A percentile compares a stretch with the other conserved stretches of the same genome.
These are phyloP conservation scores for Amphiprion clarkii DNA, from an alignment of 2,797 vertebrate genomes.

Conservation along the genomic window DNA sequence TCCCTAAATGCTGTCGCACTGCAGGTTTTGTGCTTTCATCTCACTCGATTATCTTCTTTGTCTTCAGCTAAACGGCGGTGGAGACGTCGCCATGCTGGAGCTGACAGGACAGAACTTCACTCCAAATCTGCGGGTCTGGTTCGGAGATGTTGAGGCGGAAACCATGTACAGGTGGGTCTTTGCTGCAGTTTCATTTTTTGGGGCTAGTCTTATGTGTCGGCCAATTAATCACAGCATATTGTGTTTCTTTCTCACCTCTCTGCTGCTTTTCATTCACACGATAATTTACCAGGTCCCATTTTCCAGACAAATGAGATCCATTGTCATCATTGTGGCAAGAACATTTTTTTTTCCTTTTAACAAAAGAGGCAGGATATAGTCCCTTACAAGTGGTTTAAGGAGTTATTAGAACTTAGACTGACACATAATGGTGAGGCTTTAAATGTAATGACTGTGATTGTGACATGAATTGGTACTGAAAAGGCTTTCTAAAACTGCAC, in stretches of 20 bases:
- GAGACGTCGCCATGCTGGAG: slow-evolving; percentile 99
- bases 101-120: slow-evolving; percentile 99
- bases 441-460: too few relatives aligned
- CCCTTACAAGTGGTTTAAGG: background rate
- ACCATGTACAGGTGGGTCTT: slow-evolving; percentile 96
- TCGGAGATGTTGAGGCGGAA: slow-evolving; percentile 98
- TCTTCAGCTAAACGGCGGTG: slow-evolving; percentile 94
- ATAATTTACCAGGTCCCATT: background rate
- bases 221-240: background rate
- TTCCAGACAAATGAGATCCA: too few relatives aligned
- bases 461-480: too few relatives aligned
- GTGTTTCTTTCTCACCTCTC: background rate
- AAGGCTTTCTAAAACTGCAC: too few relatives aligned
- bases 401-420: background rate
- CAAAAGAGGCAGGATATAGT: background rate
- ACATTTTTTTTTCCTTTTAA: background rate
- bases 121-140: slow-evolving; percentile 98
- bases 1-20: background rate
- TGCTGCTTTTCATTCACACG: background rate
- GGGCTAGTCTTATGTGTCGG: too few relatives aligned
- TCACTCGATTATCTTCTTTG: background rate
- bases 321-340: too few relatives aligned
- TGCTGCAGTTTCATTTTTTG: background rate
- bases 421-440: background rate
- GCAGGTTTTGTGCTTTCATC: background rate